Base-by-base conservation (phyloP, 2,888 invertebrate species). In the Podotricha telesiphe region DNA sequence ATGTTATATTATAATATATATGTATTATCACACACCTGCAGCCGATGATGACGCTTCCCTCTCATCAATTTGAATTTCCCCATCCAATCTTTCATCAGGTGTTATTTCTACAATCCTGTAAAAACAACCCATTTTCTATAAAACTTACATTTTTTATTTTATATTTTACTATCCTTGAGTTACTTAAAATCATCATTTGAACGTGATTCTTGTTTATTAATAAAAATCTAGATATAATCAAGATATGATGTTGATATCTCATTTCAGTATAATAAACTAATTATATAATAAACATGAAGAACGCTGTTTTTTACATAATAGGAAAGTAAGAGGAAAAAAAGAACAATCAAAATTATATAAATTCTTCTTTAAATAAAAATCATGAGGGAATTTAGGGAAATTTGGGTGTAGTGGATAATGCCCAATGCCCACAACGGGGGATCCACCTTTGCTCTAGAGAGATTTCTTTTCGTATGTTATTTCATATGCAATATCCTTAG, bases 51-150 rank as follows among this genome's bases (percentile, higher is more conserved):
- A 82, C 11, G 83, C 84, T 75, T 91, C 91, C 48, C 91, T 80
- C 68, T 93, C 91, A 48, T 92, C 91, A 56, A 91, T 89, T 79
- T 88, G 85, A 66, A 89, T 83, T 70, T 88, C 89, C 55, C 79
- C 82, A 67, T 90, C 88, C 10, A 86, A 82, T 58, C 82, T 77
- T 76, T 85, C 84, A 66, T 91, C 92, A 2, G 86, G 83, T 13
- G 83, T 83, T 72, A 91, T 86, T 80, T 91, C 92, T 34, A 92
- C 88, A 40, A 84, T 86, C 68, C 92, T 92, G 82, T 5, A 83
- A 62, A 34, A 50, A 75, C 19, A 28, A 79, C 20, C 37, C 65
- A 56, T 6, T 28, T 19, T 37, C 58, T 53, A 19, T 40, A 10
- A 45, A 4, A 53, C 28, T 55, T n/a, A 15, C 15, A 50, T 8